These are phyloP conservation scores for Pollimyrus isidori DNA, from an alignment of 2,113 vertebrate genomes.

Conservation along the genomic window DNA sequence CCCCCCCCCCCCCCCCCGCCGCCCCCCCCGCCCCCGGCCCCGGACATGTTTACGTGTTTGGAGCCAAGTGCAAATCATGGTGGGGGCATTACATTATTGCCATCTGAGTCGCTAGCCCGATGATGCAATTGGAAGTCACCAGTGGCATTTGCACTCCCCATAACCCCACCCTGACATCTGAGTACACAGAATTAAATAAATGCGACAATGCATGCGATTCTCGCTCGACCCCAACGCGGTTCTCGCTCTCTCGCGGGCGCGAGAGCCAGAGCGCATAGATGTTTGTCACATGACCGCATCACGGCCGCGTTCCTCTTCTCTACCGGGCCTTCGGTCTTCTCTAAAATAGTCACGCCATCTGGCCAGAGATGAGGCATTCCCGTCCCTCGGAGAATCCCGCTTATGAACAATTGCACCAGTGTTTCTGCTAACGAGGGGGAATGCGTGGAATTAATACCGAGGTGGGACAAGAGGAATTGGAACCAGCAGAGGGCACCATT, in stretches of 20 bases:
- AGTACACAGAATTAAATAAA: background rate
- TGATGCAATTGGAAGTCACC: background rate
- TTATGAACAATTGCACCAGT: constrained; percentile 5
- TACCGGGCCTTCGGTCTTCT: background rate
- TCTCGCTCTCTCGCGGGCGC: background rate
- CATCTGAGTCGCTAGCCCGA: background rate
- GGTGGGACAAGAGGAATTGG: background rate
- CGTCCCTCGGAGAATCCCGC: constrained; percentile 11
- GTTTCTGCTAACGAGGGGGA: background rate
- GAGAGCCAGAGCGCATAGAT: background rate
- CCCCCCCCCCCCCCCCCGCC: too few species aligned
- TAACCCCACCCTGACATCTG: background rate
- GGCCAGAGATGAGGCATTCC: constrained; percentile 24
- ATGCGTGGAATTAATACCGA: background rate
- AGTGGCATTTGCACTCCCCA: background rate
- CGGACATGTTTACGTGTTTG: background rate
- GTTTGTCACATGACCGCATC: constrained; percentile 20
- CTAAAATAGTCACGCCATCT: constrained; percentile 20
- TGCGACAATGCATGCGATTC: background rate
- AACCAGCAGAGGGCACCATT: background rate
- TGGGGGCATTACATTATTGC: background rate
- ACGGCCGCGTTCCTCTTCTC: constrained; percentile 17
- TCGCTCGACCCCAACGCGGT: background rate
- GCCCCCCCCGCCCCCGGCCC: too few species aligned
- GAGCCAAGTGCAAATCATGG: background rate